Percentiles rank a stretch among this genome's conserved stretches.
Conservation (phyloP, 2,113 vertebrate species). For the Psittacus erithacus region DNA sequence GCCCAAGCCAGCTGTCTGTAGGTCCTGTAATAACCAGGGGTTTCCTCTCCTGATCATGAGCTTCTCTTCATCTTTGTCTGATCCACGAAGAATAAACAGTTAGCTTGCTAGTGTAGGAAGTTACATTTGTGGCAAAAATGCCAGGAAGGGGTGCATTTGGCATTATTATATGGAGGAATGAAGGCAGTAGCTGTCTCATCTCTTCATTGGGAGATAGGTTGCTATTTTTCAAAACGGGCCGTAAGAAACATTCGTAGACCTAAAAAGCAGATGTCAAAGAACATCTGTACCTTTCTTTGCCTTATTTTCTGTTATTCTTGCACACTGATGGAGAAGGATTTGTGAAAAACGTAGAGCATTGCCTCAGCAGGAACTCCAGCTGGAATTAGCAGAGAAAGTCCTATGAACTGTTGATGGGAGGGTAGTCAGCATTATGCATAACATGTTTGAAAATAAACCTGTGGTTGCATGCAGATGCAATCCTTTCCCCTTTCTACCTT, state of each 20-base stretch:
- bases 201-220: neutral
- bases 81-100: neutral
- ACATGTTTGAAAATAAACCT: neutral
- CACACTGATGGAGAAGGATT: neutral
- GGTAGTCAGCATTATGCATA: neutral
- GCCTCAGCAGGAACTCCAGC: neutral
- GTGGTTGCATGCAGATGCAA: neutral
- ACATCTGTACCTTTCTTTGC: neutral
- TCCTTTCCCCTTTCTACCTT: neutral
- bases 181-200: neutral
- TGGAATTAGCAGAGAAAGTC: neutral
- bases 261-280: neutral
- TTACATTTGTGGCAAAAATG: neutral
- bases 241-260: neutral
- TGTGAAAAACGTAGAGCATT: neutral
- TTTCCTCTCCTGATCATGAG: neutral
- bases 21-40: neutral
- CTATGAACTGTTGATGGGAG: neutral
- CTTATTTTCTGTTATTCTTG: neutral
- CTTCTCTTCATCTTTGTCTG: neutral
- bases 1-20: neutral
- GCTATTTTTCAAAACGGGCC: neutral
- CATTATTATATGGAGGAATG: neutral
- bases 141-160: neutral
- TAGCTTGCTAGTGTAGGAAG: neutral